Evolutionary conservation across 2,113 vertebrate species (phyloP).

Genomic region (Aspiorhynchus laticeps): DNA sequence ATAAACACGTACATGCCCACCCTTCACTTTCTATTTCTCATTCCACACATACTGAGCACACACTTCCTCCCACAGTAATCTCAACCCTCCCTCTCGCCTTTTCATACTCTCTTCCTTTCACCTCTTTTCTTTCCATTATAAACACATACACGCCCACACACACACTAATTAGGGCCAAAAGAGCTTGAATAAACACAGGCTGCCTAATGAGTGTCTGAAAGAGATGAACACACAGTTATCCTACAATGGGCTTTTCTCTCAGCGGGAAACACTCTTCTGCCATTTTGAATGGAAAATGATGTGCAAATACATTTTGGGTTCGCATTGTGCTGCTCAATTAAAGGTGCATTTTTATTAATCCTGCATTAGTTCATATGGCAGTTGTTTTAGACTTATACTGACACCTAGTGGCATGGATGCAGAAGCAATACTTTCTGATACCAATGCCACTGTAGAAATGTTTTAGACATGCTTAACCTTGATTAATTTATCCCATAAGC

Average conservation of each 20-base stretch:
- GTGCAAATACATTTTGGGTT: neutral
- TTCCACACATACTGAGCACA: slow-evolving; percentile 5
- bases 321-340: neutral
- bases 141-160: slow-evolving; percentile 1
- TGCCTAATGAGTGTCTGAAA: slow-evolving; percentile 11
- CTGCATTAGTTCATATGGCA: neutral
- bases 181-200: slow-evolving; percentile 56
- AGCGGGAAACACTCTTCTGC: slow-evolving; percentile 31
- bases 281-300: neutral
- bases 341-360: neutral
- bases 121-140: slow-evolving; percentile 2
- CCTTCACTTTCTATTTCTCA: neutral
- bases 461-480: neutral
- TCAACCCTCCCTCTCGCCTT: neutral
- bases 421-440: neutral
- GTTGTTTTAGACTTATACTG: neutral
- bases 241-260: slow-evolving; percentile 34
- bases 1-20: neutral
- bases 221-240: slow-evolving; percentile 27
- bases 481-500: neutral
- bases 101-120: slow-evolving; percentile 13
- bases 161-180: slow-evolving; percentile 59
- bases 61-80: neutral
- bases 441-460: neutral
- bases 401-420: slow-evolving; percentile 13